Conservation (phyloP, 2,113 vertebrate species). For the Lepus timidus region DNA sequence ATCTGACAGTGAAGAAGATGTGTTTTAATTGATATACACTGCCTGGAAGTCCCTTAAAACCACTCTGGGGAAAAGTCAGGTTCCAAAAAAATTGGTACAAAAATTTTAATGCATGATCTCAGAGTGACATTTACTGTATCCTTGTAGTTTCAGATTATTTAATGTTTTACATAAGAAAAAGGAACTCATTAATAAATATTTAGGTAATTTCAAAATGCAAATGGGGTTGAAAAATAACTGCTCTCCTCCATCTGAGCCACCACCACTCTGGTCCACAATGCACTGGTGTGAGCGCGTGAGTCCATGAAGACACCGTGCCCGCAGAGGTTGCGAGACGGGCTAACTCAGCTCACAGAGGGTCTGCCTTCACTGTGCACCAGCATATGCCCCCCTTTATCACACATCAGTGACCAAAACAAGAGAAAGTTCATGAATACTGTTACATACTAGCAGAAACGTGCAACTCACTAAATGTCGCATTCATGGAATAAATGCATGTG, state of each 20-base stretch:
- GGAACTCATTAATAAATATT: constrained; percentile 31
- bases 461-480: neutral
- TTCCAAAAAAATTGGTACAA: constrained; percentile 68
- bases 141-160: constrained; percentile 48
- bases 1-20: constrained; percentile 51
- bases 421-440: neutral
- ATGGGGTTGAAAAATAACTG: neutral
- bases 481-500: neutral
- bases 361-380: neutral
- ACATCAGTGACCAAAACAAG: neutral
- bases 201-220: constrained; percentile 44
- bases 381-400: neutral
- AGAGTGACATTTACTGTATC: constrained; percentile 14
- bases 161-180: constrained; percentile 46
- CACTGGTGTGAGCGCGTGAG: neutral
- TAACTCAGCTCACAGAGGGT: neutral
- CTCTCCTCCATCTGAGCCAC: neutral
- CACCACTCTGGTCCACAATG: neutral
- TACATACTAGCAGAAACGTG: neutral
- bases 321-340: neutral
- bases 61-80: constrained; percentile 68
- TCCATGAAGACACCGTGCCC: neutral
- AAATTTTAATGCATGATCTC: constrained; percentile 68
- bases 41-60: constrained; percentile 60
- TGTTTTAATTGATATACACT: constrained; percentile 68